These are phyloP conservation scores for Drosophila carrolli DNA, from an alignment of 1,140 invertebrate genomes.

Conservation along the genomic window DNA sequence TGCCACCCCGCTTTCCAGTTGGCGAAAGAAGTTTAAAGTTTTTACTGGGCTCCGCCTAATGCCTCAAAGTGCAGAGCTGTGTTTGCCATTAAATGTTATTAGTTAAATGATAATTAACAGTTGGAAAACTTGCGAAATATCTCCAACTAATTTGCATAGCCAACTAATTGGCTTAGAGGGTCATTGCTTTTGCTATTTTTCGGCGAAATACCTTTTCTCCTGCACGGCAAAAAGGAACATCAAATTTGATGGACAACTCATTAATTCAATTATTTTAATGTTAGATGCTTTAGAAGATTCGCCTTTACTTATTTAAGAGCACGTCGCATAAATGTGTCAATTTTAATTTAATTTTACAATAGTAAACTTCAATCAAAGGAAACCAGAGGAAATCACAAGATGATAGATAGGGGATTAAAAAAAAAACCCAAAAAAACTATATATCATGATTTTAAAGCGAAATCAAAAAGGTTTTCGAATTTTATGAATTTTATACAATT, in stretches of 20 bases:
- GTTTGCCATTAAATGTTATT: conserved; percentile 78
- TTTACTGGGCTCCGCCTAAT: conserved; percentile 46
- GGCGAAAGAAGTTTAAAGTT: conserved; percentile 46
- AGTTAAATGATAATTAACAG: conserved; percentile 72
- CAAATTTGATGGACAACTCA: not conserved
- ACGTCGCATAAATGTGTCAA: no score
- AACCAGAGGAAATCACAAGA: no score
- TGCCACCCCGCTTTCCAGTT: conserved; percentile 4
- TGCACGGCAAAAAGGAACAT: not conserved
- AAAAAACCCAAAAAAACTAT: no score
- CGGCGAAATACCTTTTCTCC: conserved; percentile 10
- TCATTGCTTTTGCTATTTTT: conserved; percentile 62
- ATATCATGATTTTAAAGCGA: no score
- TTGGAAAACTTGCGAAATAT: conserved; percentile 62
- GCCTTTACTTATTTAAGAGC: no score
- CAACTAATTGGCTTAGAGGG: conserved; percentile 72
- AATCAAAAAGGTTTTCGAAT: no score
- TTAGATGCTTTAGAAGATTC: no score
- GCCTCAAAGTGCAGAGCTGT: conserved; percentile 71
- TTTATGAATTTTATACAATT: no score
- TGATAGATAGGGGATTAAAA: no score
- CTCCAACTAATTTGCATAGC: conserved; percentile 63
- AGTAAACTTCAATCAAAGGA: no score
- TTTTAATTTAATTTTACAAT: no score
- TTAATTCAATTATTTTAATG: not conserved